Evolutionary conservation across 2,888 invertebrate species (phyloP).

Genomic region (Terebella lapidaria): DNA sequence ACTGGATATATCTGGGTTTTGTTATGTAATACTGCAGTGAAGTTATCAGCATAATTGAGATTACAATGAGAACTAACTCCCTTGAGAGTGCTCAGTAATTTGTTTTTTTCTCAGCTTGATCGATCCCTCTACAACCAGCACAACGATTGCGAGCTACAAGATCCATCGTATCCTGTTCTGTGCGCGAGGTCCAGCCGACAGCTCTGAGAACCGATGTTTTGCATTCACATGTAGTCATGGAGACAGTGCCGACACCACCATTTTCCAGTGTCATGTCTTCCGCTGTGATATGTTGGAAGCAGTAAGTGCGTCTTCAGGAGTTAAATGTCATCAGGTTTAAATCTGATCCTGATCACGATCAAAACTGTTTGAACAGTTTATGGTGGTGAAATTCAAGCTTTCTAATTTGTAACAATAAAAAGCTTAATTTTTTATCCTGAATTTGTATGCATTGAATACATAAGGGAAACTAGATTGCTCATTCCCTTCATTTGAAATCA

Average conservation of each 20-base stretch:
- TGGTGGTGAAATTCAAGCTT: background rate
- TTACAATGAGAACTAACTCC: too few relatives aligned
- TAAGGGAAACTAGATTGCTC: too few relatives aligned
- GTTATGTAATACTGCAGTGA: too few relatives aligned
- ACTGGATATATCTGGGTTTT: too few relatives aligned
- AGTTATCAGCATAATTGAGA: too few relatives aligned
- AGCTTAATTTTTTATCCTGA: too few relatives aligned
- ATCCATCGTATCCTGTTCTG: conserved; percentile 92
- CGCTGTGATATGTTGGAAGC: conserved; percentile 91
- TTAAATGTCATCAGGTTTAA: too few relatives aligned
- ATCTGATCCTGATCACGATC: too few relatives aligned
- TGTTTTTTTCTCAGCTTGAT: conserved; percentile 56
- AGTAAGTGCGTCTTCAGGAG: conserved; percentile 62
- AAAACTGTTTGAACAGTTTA: background rate
- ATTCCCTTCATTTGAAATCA: too few relatives aligned
- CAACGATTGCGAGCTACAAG: conserved; percentile 80
- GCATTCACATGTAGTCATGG: conserved; percentile 97
- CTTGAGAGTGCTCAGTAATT: too few relatives aligned
- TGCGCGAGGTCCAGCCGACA: conserved; percentile 75
- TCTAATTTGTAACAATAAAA: background rate
- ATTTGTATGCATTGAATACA: too few relatives aligned
- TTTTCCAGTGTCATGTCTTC: conserved; percentile 96
- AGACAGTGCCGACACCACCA: conserved; percentile 77
- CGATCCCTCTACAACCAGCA: conserved; percentile 75
- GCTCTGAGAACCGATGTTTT: conserved; percentile 86